Base-by-base conservation (phyloP, 2,888 invertebrate genomes). In the Euplexia lucipara region DNA sequence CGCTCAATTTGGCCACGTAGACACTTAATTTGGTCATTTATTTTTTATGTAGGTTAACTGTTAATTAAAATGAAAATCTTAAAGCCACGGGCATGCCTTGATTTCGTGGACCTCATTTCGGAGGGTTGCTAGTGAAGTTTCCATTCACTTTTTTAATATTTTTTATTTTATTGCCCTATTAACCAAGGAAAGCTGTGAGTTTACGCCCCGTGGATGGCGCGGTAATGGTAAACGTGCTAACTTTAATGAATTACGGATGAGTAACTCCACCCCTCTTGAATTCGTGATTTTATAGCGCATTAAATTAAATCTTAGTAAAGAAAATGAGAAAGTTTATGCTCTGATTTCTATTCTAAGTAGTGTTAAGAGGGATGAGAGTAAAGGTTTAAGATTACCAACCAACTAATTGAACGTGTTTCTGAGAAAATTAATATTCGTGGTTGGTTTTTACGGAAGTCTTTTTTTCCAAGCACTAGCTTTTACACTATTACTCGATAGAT, bases 221-320 rank as follows among this genome's bases (percentile, higher is more conserved):
- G 86, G 90, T 91, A 91, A 91, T 90, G 90, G 89, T 89, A 86
- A 91, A 91, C 86, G 91, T 85, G 91, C 90, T 86, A 92, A 93
- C 88, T 92, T 92, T 91, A 93, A 94, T 94, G 91, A 94, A 94
- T 93, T 93, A 92, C 92, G 91, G 91, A 92, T 92, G 92, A 92
- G 87, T 89, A 86, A 89, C 87, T 88, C 87, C 88, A 73, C 90
- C 91, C 86, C 88, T 88, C 86, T 88, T 87, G 90, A 90, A 91
- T 91, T 90, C 87, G 86, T 89, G 89, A 91, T 90, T 92, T 92
- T 92, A 92, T 91, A 85, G 88, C 83, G 86, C 87, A 86, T 88
- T 92, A 90, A 90, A 86, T 88, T 92, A 90, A 90, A 92, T 90
- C 89, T 91, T 89, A 85, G 85, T 83, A 81, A 84, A 84, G 86